These are phyloP conservation scores for Glossosoma conforme DNA, from an alignment of 1,140 invertebrate species.

Conservation along the genomic window DNA sequence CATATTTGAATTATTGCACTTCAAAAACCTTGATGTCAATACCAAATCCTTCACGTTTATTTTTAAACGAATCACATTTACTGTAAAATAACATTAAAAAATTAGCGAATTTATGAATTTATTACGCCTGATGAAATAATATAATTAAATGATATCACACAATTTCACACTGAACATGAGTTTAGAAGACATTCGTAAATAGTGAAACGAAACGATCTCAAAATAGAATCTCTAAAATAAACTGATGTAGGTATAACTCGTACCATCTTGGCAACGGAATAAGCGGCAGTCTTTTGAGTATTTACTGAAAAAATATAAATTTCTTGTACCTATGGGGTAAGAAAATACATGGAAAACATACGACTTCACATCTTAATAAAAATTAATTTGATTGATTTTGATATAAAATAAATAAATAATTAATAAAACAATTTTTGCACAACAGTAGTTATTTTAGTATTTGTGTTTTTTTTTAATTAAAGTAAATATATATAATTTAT, in stretches of 20 bases:
- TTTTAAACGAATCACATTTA: background rate
- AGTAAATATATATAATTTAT: background rate
- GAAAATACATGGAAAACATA: too few species aligned
- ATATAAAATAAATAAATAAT: background rate
- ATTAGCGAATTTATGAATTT: background rate
- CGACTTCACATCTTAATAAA: background rate
- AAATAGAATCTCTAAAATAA: conserved; percentile 31
- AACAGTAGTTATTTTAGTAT: background rate
- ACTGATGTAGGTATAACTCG: conserved; percentile 13
- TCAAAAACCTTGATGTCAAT: background rate
- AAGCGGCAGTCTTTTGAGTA: too few species aligned
- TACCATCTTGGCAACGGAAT: conserved; percentile 19
- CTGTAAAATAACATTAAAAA: background rate
- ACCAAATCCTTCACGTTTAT: too few species aligned
- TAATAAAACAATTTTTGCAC: background rate
- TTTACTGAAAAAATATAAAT: too few species aligned
- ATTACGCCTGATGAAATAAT: background rate
- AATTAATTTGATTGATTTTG: background rate
- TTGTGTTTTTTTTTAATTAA: background rate
- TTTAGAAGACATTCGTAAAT: background rate
- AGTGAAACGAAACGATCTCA: conserved; percentile 15
- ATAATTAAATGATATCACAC: background rate
- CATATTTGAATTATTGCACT: conserved; percentile 38
- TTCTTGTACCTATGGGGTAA: too few species aligned
- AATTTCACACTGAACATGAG: conserved; percentile 2